These are phyloP conservation scores for Agrochola macilenta DNA, from an alignment of 2,888 invertebrate genomes.

Conservation along the genomic window DNA sequence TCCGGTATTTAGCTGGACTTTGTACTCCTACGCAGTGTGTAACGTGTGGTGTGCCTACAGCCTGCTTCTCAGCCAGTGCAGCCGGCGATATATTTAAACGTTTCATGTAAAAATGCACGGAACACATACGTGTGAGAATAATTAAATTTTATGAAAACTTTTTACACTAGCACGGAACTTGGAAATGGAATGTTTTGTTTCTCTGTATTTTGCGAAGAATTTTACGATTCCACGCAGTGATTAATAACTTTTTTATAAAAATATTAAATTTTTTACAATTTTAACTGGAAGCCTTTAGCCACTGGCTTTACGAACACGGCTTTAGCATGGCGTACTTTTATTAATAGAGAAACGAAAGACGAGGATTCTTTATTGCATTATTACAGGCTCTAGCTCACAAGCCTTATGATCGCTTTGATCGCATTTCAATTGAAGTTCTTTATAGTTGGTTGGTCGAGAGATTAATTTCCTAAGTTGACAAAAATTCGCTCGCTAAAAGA, in stretches of 20 bases:
- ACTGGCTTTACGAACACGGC: slow-evolving; percentile 35
- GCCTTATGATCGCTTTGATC: slow-evolving; percentile 52
- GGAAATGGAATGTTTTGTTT: slow-evolving; percentile 68
- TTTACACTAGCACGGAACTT: slow-evolving; percentile 69
- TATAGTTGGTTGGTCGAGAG: slow-evolving; percentile 49
- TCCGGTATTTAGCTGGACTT: slow-evolving; percentile 84
- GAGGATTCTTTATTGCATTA: slow-evolving; percentile 50
- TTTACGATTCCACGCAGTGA: slow-evolving; percentile 68
- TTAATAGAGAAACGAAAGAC: slow-evolving; percentile 55
- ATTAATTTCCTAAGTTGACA: slow-evolving; percentile 62
- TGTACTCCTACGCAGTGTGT: slow-evolving; percentile 69
- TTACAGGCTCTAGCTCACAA: slow-evolving; percentile 41
- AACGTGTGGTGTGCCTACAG: slow-evolving; percentile 36
- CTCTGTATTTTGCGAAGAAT: slow-evolving; percentile 66
- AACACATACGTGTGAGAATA: slow-evolving; percentile 71
- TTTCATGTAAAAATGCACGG: slow-evolving; percentile 65
- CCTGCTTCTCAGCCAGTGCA: slow-evolving; percentile 45
- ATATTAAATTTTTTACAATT: slow-evolving; percentile 54
- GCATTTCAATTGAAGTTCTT: slow-evolving; percentile 57
- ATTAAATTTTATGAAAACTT: slow-evolving; percentile 74
- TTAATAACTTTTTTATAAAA: slow-evolving; percentile 64
- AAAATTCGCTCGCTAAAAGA: slow-evolving; percentile 61
- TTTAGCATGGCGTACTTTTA: slow-evolving; percentile 50
- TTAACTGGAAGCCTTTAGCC: slow-evolving; percentile 37
- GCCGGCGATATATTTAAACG: slow-evolving; percentile 62